phyloP scores from a whole-genome alignment of 1,140 invertebrate species.

The Achroia grisella region DNA sequence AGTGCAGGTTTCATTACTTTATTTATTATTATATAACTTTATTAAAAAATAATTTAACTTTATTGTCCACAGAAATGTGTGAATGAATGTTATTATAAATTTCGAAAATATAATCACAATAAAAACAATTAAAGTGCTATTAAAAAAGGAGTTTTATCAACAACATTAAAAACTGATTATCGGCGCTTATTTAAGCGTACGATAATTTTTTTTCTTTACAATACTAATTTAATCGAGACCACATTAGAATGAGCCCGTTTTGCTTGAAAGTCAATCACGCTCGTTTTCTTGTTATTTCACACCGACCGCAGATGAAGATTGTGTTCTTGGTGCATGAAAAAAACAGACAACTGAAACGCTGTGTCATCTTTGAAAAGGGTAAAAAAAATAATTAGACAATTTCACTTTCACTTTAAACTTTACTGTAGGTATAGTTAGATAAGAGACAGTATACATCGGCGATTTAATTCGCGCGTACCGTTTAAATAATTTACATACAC shows the following conservation, averaged over 20 bases:
- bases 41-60: no score
- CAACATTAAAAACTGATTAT: neutral
- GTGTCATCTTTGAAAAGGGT: slow-evolving; percentile 62
- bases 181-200: neutral
- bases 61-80: no score
- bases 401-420: slow-evolving; percentile 56
- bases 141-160: no score
- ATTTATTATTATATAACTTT: no score
- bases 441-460: slow-evolving; percentile 43
- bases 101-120: no score
- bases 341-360: slow-evolving; percentile 27
- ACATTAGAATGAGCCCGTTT: slow-evolving; percentile 10
- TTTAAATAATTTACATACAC: slow-evolving; percentile 22
- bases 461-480: slow-evolving; percentile 41
- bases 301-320: slow-evolving; percentile 29
- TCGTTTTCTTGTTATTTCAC: slow-evolving; percentile 36
- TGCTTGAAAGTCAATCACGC: slow-evolving; percentile 33
- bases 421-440: slow-evolving; percentile 50
- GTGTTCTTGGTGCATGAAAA: slow-evolving; percentile 25
- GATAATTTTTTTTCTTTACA: neutral
- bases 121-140: no score
- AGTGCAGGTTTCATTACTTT: no score
- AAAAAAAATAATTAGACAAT: slow-evolving; percentile 58
- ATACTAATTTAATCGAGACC: neutral
- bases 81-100: no score